A percentile compares a stretch with the other conserved stretches of the same genome.
phyloP scores from a whole-genome alignment of 2,113 vertebrate species.

The Reinhardtius hippoglossoides region DNA sequence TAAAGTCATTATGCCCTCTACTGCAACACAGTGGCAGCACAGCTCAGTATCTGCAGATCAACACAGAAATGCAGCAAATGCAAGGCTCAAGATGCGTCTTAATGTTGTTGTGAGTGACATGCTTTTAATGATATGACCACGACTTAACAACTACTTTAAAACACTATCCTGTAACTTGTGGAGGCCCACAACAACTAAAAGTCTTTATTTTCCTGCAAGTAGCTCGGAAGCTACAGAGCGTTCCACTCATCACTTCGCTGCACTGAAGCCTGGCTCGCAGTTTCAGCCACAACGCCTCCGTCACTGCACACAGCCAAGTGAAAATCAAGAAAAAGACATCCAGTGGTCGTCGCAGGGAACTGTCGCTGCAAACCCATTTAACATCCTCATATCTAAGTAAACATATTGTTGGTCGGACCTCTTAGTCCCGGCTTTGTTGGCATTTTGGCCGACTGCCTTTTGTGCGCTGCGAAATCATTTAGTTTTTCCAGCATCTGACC shows the following conservation, averaged over 20 bases:
- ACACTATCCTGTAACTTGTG: not conserved
- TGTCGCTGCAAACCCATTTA: conserved; percentile 23
- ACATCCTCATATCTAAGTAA: conserved; percentile 63
- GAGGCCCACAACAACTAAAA: not conserved
- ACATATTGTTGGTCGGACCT: conserved; percentile 66
- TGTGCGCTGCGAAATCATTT: conserved; percentile 47
- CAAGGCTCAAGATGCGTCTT: not conserved
- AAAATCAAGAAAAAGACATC: conserved; percentile 11
- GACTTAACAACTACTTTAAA: conserved; percentile 3
- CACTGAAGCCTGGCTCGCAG: not conserved
- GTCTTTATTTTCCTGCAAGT: not conserved
- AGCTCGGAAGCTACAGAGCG: not conserved
- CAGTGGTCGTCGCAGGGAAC: not conserved
- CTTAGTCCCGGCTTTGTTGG: conserved; percentile 59
- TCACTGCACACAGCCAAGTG: not conserved
- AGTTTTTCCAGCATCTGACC: conserved; percentile 67
- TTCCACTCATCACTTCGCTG: conserved; percentile 13
- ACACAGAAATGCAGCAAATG: not conserved
- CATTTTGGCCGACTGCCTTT: conserved; percentile 60
- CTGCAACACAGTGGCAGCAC: not conserved
- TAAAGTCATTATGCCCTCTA: not conserved
- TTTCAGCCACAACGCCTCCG: not conserved
- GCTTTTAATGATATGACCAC: not conserved
- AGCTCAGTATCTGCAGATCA: not conserved
- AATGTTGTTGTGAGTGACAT: too few relatives aligned